A percentile compares a stretch with the other conserved stretches of the same genome.
These are phyloP conservation scores for Pimephales promelas DNA, from an alignment of 2,113 vertebrate species.

Conservation along the genomic window DNA sequence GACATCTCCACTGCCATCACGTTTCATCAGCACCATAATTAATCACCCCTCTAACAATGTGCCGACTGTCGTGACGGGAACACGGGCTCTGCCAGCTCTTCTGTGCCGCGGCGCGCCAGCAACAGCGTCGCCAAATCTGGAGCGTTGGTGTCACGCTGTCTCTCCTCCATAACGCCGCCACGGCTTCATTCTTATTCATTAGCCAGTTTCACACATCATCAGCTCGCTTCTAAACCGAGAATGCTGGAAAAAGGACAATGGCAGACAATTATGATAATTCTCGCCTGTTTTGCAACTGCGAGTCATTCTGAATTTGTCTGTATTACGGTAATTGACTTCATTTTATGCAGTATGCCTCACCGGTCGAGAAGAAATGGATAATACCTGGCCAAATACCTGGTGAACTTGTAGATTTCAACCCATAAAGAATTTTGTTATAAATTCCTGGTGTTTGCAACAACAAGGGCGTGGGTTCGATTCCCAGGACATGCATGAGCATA, in stretches of 20 bases:
- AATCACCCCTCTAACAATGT: constrained; percentile 72
- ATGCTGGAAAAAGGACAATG: background rate
- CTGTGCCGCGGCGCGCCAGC: constrained; percentile 28
- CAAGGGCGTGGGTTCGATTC: background rate
- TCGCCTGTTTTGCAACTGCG: background rate
- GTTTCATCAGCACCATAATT: constrained; percentile 76
- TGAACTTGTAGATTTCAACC: background rate
- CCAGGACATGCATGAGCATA: background rate
- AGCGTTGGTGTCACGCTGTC: background rate
- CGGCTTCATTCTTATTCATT: background rate
- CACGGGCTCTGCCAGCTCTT: constrained; percentile 56
- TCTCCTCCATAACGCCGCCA: background rate
- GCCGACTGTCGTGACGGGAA: constrained; percentile 52
- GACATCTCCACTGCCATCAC: constrained; percentile 74
- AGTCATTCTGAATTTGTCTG: background rate
- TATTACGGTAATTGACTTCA: background rate
- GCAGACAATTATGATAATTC: background rate
- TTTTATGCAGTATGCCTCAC: background rate
- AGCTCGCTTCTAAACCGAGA: background rate
- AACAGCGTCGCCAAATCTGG: background rate
- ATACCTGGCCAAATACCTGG: background rate
- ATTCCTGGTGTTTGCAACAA: background rate
- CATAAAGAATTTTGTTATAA: too few relatives aligned
- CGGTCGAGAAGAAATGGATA: background rate
- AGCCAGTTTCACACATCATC: background rate